Conservation (phyloP, 2,888 invertebrate species). For the Ochropleura leucogaster region DNA sequence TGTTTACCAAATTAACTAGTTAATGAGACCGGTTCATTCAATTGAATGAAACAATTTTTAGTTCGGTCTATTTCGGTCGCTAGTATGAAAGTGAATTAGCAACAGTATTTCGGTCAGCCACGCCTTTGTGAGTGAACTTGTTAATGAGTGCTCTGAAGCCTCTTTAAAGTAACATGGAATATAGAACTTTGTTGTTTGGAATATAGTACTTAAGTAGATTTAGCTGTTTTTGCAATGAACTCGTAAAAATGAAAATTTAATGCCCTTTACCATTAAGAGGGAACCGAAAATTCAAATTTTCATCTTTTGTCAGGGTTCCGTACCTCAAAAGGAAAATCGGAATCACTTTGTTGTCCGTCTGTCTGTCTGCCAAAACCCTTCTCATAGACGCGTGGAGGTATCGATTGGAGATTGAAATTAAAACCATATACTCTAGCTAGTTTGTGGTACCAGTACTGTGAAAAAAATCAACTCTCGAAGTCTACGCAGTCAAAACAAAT, state of each 20-base stretch:
- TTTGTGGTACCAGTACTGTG: no score
- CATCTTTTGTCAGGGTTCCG: no score
- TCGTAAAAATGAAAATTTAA: conserved; percentile 17
- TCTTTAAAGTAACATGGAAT: conserved; percentile 24
- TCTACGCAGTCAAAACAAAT: no score
- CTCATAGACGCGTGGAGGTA: no score
- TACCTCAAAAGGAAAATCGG: no score
- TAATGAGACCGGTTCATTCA: conserved; percentile 60
- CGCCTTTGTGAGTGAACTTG: conserved; percentile 40
- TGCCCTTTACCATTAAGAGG: background rate
- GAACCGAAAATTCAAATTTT: no score
- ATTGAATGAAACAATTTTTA: conserved; percentile 55
- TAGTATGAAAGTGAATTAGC: conserved; percentile 77
- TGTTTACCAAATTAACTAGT: conserved; percentile 58
- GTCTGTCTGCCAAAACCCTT: no score
- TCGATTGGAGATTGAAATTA: no score
- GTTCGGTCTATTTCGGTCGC: conserved; percentile 61
- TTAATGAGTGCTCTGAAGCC: conserved; percentile 49
- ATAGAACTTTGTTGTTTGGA: conserved; percentile 25
- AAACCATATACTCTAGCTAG: no score
- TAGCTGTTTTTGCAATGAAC: background rate
- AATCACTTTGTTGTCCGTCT: no score
- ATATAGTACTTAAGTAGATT: background rate
- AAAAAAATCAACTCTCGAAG: no score
- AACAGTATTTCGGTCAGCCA: conserved; percentile 68